Conservation (phyloP, 2,113 vertebrate species). For the Prionailurus viverrinus region DNA sequence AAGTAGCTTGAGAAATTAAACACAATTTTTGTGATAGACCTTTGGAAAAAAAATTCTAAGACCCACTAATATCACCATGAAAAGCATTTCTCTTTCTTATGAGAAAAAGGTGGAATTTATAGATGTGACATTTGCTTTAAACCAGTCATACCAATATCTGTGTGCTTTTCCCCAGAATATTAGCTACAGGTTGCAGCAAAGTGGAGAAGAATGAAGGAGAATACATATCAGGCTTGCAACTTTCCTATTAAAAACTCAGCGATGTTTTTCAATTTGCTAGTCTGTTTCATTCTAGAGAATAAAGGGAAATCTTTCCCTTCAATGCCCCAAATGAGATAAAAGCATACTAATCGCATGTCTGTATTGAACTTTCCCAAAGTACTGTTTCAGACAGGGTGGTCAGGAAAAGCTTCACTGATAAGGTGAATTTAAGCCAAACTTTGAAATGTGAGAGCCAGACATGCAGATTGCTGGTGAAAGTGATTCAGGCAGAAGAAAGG, state of each 20-base stretch:
- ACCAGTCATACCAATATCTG: not conserved
- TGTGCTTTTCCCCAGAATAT: not conserved
- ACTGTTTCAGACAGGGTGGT: not conserved
- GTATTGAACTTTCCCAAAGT: not conserved
- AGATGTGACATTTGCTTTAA: not conserved
- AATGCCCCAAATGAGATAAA: not conserved
- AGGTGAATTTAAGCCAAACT: not conserved
- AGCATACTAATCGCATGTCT: not conserved
- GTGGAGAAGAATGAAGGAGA: not conserved
- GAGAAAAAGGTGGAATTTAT: not conserved
- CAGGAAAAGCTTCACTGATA: not conserved
- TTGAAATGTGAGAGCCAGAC: not conserved
- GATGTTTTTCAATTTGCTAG: not conserved
- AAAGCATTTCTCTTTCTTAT: not conserved
- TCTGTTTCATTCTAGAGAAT: not conserved
- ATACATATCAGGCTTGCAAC: not conserved
- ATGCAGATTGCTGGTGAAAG: not conserved
- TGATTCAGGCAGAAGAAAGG: not conserved
- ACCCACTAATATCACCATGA: not conserved
- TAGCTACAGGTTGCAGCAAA: not conserved
- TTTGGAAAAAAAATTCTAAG: not conserved
- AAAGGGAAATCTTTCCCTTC: not conserved
- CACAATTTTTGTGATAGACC: not conserved
- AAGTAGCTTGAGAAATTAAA: slow-evolving; percentile 1
- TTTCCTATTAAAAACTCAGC: not conserved